Percentiles rank a stretch among this genome's conserved stretches.
Evolutionary conservation across 2,888 invertebrate species (phyloP).

Genomic region (Schrankia costaestrigalis): DNA sequence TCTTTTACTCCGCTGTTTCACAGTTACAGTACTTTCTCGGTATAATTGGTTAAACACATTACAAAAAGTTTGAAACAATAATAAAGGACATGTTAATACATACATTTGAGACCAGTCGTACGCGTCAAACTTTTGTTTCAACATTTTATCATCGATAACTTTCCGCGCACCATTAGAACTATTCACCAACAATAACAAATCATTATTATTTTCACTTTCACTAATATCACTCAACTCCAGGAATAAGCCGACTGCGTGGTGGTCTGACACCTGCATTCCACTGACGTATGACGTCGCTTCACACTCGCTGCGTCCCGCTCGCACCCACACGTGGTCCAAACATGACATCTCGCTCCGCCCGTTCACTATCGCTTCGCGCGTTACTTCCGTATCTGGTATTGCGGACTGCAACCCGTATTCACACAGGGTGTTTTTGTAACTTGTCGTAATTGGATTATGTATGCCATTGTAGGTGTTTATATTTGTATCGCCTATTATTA

Average conservation of each 20-base stretch:
- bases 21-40: background rate
- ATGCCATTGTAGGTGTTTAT: too few relatives aligned
- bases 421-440: background rate
- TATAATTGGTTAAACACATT: background rate
- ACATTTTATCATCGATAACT: background rate
- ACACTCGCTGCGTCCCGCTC: too few relatives aligned
- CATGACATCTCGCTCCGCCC: too few relatives aligned
- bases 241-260: background rate
- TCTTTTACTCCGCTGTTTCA: too few relatives aligned
- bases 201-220: background rate
- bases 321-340: too few relatives aligned
- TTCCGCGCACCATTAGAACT: background rate
- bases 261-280: background rate
- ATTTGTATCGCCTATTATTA: constrained; percentile 8
- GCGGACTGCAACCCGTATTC: background rate
- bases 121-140: background rate
- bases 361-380: too few relatives aligned
- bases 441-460: too few relatives aligned
- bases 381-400: background rate
- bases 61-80: background rate
- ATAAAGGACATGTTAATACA: background rate
- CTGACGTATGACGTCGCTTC: background rate
- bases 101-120: background rate
- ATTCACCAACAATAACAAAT: too few relatives aligned
- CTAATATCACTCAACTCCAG: background rate